These are phyloP conservation scores for Python bivittatus DNA, from an alignment of 2,113 vertebrate species.

Conservation along the genomic window DNA sequence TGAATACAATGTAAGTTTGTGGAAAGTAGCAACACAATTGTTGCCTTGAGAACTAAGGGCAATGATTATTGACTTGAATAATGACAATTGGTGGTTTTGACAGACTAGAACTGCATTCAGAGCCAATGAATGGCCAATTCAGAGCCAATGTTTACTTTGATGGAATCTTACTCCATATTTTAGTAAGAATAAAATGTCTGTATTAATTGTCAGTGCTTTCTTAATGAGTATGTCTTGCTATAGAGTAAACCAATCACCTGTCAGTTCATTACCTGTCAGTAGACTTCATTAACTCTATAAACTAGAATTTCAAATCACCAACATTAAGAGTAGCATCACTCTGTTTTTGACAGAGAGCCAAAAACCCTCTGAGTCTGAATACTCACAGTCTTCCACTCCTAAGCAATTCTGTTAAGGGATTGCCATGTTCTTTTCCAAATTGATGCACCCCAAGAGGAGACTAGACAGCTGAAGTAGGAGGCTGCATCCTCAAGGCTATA, in stretches of 20 bases:
- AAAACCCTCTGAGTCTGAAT: background rate
- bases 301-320: background rate
- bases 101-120: background rate
- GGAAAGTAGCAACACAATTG: background rate
- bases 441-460: background rate
- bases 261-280: background rate
- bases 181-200: background rate
- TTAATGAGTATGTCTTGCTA: background rate
- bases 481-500: background rate
- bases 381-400: background rate
- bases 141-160: no score
- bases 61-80: background rate
- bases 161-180: no score
- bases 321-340: background rate
- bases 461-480: background rate
- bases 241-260: background rate
- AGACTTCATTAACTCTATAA: background rate
- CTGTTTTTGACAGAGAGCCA: background rate
- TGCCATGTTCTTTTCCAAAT: background rate
- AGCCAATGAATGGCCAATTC: no score
- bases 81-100: background rate
- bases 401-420: background rate
- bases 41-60: background rate
- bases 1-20: background rate
- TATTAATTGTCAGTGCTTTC: background rate